These are phyloP conservation scores for Heteronetta atricapilla DNA, from an alignment of 2,113 vertebrate species.

Conservation along the genomic window DNA sequence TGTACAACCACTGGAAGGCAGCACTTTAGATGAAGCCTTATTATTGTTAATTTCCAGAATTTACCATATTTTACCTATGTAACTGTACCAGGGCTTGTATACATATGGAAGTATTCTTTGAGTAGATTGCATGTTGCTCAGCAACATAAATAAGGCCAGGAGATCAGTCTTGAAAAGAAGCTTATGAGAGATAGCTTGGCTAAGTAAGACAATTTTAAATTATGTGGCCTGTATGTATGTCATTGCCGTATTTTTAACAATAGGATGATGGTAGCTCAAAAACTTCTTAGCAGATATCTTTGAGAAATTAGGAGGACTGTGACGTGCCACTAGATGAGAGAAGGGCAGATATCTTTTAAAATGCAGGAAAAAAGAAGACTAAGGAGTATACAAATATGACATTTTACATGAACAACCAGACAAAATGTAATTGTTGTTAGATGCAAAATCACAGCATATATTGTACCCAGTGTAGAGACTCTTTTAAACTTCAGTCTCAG, in stretches of 20 bases:
- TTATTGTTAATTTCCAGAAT: background rate
- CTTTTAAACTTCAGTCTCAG: background rate
- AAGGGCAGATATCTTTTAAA: background rate
- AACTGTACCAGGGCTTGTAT: background rate
- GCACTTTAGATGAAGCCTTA: background rate
- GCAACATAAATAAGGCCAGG: rapidly evolving
- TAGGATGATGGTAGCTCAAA: background rate
- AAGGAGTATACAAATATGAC: background rate
- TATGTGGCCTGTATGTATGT: background rate
- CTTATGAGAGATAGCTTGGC: background rate
- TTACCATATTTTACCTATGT: background rate
- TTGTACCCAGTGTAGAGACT: background rate
- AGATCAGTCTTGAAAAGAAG: background rate
- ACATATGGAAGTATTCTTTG: background rate
- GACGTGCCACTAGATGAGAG: background rate
- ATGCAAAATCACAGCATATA: background rate
- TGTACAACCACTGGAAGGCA: background rate
- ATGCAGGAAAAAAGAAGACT: background rate
- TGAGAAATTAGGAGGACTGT: background rate
- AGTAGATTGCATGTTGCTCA: background rate
- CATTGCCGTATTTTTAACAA: background rate
- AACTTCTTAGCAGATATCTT: background rate
- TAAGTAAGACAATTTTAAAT: background rate
- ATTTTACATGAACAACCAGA: background rate
- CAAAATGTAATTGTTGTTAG: background rate